A percentile compares a stretch with the other conserved stretches of the same genome.
phyloP scores from a whole-genome alignment of 2,888 invertebrate genomes.

The Epicampocera succincta region DNA sequence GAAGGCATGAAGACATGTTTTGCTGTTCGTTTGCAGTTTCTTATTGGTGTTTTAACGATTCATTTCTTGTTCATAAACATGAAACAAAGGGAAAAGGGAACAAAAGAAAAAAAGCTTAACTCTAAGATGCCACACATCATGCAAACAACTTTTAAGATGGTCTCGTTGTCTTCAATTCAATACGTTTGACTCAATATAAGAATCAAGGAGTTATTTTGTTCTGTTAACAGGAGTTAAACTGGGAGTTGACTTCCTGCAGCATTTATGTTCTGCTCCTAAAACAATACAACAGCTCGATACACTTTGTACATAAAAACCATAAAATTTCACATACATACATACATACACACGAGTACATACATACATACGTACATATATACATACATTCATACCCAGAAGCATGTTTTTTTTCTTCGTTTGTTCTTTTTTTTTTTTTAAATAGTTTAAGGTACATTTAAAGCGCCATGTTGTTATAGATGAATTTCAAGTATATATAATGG shows the following conservation, averaged over 20 bases:
- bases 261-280: constrained; percentile 42
- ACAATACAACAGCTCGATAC: constrained; percentile 46
- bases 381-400: background rate
- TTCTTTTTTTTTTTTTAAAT: too few relatives aligned
- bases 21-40: constrained; percentile 32
- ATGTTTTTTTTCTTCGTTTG: constrained; percentile 2
- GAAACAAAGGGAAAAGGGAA: background rate
- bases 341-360: background rate
- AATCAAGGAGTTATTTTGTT: constrained; percentile 53
- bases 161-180: constrained; percentile 49
- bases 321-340: constrained; percentile 2
- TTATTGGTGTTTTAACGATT: constrained; percentile 62
- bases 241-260: constrained; percentile 66
- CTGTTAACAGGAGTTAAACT: constrained; percentile 61
- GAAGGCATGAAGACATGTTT: constrained; percentile 20
- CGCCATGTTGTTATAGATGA: constrained; percentile 66
- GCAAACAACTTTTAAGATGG: constrained; percentile 51
- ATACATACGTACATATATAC: background rate
- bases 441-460: constrained; percentile 46
- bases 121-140: constrained; percentile 64
- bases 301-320: constrained; percentile 2
- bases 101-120: constrained; percentile 10
- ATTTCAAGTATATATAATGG: constrained; percentile 51
- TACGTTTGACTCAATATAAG: constrained; percentile 26
- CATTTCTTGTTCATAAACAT: constrained; percentile 55